Evolutionary conservation across 2,888 invertebrate species (phyloP), one percentile per base, ranked within the genome.

Genomic region (Epiblema foenella): DNA sequence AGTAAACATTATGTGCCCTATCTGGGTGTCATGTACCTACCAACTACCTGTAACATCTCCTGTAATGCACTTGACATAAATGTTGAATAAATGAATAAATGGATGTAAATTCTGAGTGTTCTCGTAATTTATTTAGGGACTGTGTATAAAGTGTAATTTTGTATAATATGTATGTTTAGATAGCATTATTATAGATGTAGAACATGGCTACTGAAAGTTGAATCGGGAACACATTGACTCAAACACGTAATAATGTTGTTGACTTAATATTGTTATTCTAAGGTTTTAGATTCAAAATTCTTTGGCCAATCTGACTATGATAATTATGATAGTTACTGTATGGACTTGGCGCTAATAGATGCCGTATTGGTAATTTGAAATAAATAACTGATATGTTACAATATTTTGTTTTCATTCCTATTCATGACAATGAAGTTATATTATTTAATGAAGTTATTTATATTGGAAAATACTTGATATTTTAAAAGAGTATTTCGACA

Each of bases 361-460:
- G 66, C 39, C 37, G 56, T 33, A 65, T 60, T 54, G 10, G 15
- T 65, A 58, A 56, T 33, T 66, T 54, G 46, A 18, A 70, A 60
- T 66, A 70, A 70, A 70, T 70, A 56, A 56, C 37, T 70, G 54
- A 70, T 46, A 66, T 60, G 49, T 60, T 54, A 51, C 12, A 39
- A 37, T 51, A 24, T 12, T 60, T 60, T 66, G 37, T 37, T 63
- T 69, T 70, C 11, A 46, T 54, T 59, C 65, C 33, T 42, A 29
- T 9, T 29, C 56, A n/a, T 33, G 7, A 33, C 33, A 33, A n/a
- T n/a, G n/a, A n/a, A n/a, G n/a, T n/a, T n/a, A n/a, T n/a, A n/a
- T n/a, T n/a, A n/a, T n/a, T n/a, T n/a, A n/a, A n/a, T n/a, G n/a
- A n/a, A n/a, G n/a, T n/a, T n/a, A n/a, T n/a, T n/a, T n/a, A n/a